These are phyloP conservation scores for Drosophila oshimai DNA, from an alignment of 1,140 invertebrate genomes.

Conservation along the genomic window DNA sequence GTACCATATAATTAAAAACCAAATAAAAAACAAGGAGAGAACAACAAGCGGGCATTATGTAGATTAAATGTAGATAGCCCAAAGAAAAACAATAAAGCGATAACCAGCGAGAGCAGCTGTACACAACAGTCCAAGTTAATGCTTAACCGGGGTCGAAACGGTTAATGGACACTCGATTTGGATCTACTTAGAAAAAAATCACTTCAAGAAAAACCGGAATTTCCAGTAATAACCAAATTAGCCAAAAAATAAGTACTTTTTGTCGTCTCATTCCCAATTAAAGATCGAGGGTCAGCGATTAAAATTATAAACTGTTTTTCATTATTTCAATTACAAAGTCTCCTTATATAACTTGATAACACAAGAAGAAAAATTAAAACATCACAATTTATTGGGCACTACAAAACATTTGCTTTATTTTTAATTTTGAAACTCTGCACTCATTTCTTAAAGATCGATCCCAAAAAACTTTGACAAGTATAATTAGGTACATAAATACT, in stretches of 20 bases:
- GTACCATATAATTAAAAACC: constrained; percentile 49
- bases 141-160: not conserved
- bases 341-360: too few relatives aligned
- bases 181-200: not conserved
- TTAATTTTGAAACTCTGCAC: constrained; percentile 34
- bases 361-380: not conserved
- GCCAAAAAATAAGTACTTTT: not conserved
- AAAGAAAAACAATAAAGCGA: constrained; percentile 42
- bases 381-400: constrained; percentile 44
- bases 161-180: not conserved
- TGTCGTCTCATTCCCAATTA: too few relatives aligned
- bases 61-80: constrained; percentile 61
- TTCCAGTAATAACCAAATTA: not conserved
- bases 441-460: constrained; percentile 43
- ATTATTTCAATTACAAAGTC: too few relatives aligned
- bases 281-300: too few relatives aligned
- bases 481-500: constrained; percentile 63
- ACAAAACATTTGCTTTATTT: constrained; percentile 68
- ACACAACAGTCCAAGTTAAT: constrained; percentile 28
- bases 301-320: too few relatives aligned
- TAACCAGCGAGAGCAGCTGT: constrained; percentile 46
- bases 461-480: constrained; percentile 37
- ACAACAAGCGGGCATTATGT: constrained; percentile 29
- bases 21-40: constrained; percentile 45
- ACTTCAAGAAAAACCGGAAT: not conserved